Base-by-base conservation (phyloP, 1,140 invertebrate species). In the Conopomorpha cramerella region DNA sequence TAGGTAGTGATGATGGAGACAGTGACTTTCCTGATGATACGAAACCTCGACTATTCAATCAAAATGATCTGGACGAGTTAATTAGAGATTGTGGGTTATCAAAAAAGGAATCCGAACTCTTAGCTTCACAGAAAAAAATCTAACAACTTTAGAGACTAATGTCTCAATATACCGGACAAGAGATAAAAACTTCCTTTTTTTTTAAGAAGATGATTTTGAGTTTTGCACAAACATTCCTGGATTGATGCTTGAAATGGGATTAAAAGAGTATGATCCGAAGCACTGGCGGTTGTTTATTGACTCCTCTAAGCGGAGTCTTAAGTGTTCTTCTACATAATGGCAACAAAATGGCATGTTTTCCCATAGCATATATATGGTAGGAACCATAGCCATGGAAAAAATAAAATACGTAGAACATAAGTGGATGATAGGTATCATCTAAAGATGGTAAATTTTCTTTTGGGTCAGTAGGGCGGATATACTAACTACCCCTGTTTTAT, bases 401-500 rank as follows among this genome's bases (percentile, higher is more conserved):
- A 7, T 30, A 13, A 30, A 30, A 13, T 30, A 30, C 12, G 12
- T 8, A 10, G 28, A 30, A 13, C 28, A 30, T 30, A 30, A 13
- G 12, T 30, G 28, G 28, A 13, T 8, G 12, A 30, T 30, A 4
- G 6, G 28, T 30, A 12, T 30, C 6, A 30, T 13, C 12, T 30
- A 8, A 30, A 30, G 12, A 30, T 30, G 28, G 12, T 30, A 12
- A 30, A 30, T 30, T 30, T 30, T 30, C 12, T 30, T 4, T 30
- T 30, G 12, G 28, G 28, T 8, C 28, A 30, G 12, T 12, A 30
- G 12, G 28, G 7, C 6, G 28, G 12, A 4, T 30, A 30, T 30
- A 30, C 28, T 10, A 30, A 30, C 6, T 30, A 30, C 28, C 28
- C 28, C 6, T 30, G 28, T 13, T 7, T 30, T 13, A 30, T 30